These are phyloP conservation scores for Loris lydekkerianus DNA, from an alignment of 2,797 vertebrate genomes.

Conservation along the genomic window DNA sequence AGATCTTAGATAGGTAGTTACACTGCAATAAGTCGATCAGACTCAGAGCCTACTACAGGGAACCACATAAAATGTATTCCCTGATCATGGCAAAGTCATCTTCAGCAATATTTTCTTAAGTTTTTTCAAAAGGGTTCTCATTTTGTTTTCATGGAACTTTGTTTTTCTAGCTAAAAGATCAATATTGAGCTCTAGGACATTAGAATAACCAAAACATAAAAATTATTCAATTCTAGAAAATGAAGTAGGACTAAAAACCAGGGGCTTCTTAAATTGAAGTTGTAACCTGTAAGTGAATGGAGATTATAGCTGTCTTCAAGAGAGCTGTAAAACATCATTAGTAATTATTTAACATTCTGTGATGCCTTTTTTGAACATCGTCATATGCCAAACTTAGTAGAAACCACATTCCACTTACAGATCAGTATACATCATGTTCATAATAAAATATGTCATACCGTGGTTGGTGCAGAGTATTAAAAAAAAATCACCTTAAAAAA, in stretches of 20 bases:
- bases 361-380: slow-evolving; percentile 11
- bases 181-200: not conserved
- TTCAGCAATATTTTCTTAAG: not conserved
- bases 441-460: not conserved
- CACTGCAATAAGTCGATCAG: not conserved
- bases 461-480: slow-evolving; percentile 20
- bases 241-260: not conserved
- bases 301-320: not conserved
- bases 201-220: not conserved
- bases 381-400: slow-evolving; percentile 36
- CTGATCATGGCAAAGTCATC: not conserved
- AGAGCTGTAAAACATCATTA: not conserved
- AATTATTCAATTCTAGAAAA: not conserved
- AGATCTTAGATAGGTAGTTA: not conserved
- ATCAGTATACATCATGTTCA: not conserved
- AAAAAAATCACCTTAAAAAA: slow-evolving; percentile 39
- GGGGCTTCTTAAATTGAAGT: slow-evolving; percentile 18
- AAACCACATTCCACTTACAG: not conserved
- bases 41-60: not conserved
- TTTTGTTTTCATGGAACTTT: not conserved
- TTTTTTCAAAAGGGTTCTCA: not conserved
- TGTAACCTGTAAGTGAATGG: not conserved
- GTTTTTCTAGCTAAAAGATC: not conserved
- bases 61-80: not conserved
- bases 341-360: not conserved